Evolutionary conservation across 2,113 vertebrate species (phyloP), one percentile per base, ranked within the genome.

Genomic region (Cyanistes caeruleus): DNA sequence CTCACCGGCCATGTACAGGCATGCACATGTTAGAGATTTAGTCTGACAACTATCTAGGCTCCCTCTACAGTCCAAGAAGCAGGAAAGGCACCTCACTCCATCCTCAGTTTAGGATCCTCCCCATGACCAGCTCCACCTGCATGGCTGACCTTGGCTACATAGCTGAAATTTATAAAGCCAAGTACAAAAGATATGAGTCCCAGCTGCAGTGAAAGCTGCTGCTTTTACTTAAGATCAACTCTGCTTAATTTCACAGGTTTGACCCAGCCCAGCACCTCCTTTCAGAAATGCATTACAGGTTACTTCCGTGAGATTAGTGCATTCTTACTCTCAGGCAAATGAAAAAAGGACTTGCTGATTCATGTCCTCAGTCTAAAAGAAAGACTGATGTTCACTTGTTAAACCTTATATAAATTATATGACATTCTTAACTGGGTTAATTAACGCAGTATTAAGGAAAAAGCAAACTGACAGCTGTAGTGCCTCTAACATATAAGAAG

Each of bases 311-410:
- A 64, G 84, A 89, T 87, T 48, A 82, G n/a, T 7, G 13, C 81
- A 43, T 81, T 82, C 77, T 78, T 53, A 59, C 24, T 41, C 68
- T 13, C 88, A 90, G 82, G 27, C 28, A 87, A 68, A 83, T 7
- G 44, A 56, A 75, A 60, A 87, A 90, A 30, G 31, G 69, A 84
- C 90, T 89, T 86, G 86, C 88, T 78, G 64, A 75, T 89, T 94
- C 95, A 75, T 56, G 73, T 25, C 79, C 48, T 89, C 46, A 15
- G 12, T 56, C 73, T 77, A 63, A 82, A 86, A 63, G 17, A 56
- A 4, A 73, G 39, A 37, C 22, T 2, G 1, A 35, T 44, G 39
- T 44, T 91, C 60, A 27, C 68, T 84, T 88, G 79, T 84, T 77
- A 84, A 93, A 75, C 41, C 15, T 53, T 44, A 39, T 64, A 49